These are phyloP conservation scores for Stylophora pistillata DNA, from an alignment of 64 coral and sea anemone species.

Conservation along the genomic window DNA sequence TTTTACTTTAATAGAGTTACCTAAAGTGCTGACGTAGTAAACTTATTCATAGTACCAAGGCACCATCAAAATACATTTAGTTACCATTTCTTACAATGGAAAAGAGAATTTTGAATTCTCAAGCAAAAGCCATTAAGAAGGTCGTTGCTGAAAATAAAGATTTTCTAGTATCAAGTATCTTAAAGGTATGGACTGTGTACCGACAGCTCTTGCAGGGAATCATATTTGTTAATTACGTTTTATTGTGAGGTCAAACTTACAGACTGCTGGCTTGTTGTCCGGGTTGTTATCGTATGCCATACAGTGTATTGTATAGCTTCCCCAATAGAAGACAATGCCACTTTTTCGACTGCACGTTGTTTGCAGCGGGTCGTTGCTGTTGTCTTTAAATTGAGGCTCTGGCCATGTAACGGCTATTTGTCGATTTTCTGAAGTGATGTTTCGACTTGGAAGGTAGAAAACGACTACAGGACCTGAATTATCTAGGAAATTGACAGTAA, in stretches of 20 bases:
- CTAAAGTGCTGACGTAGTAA: too few species aligned
- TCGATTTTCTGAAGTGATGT: constrained; percentile 14
- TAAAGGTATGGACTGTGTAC: too few species aligned
- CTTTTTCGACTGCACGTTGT: constrained; percentile 58
- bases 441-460: constrained; percentile 42
- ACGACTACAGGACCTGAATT: constrained; percentile 58
- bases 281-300: constrained; percentile 78
- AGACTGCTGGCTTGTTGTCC: constrained; percentile 60
- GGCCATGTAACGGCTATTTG: constrained; percentile 48
- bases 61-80: too few species aligned
- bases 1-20: too few species aligned
- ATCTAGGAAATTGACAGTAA: constrained; percentile 27
- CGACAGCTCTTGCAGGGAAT: too few species aligned
- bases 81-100: too few species aligned
- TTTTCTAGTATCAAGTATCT: too few species aligned
- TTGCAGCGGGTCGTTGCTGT: constrained; percentile 27
- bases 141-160: too few species aligned
- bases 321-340: constrained; percentile 59
- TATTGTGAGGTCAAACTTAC: constrained; percentile 42
- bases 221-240: constrained; percentile 45
- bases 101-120: too few species aligned
- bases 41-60: too few species aligned
- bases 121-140: too few species aligned
- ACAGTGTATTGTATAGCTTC: constrained; percentile 63
- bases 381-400: constrained; percentile 68